Evolutionary conservation across 2,113 vertebrate genomes (phyloP), one percentile per base, ranked within the genome.

Genomic region (Excalfactoria chinensis): DNA sequence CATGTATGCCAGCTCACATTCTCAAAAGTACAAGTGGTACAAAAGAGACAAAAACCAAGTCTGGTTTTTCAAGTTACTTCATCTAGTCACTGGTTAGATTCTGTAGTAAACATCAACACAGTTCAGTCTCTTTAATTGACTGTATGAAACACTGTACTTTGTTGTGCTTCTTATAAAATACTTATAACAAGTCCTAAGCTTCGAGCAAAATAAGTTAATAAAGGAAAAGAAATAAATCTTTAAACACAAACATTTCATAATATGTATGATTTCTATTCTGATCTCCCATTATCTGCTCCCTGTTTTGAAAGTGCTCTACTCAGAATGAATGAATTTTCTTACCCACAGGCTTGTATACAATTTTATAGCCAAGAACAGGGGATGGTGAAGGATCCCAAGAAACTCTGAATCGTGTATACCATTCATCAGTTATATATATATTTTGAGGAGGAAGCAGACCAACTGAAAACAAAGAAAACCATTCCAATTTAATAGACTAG

Each of bases 321-420:
- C 43, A 68, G 30, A 79, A 79, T 8, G 13, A 88, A 23, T 2
- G 83, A 21, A 15, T 32, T 96, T 90, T 64, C 97, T 98, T 98
- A 99, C 99, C 99, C 86, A 96, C 95, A 75, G 99, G 99, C 55
- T 98, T 97, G 92, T 99, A 99, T 4, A 98, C 98, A 72, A 99
- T 98, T 91, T 98, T 98, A 97, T 99, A 99, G 13, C 99, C 99
- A 93, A 99, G 97, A 79, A 99, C 98, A 1, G 99, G 99, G 62
- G 98, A 98, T 2, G 98, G 86, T 49, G 98, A 98, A 34, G 98
- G 98, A 91, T 99, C 99, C 99, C 99, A 99, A 93, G 98, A 97
- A 79, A 99, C 99, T 55, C 99, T 97, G 98, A 99, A 99, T 23
- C 99, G 97, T 9, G 99, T 99, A 93, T 99, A 99, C 99, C 99